Base-by-base conservation (phyloP, 2,888 invertebrate species). In the Cataglyphis altisquamis region DNA sequence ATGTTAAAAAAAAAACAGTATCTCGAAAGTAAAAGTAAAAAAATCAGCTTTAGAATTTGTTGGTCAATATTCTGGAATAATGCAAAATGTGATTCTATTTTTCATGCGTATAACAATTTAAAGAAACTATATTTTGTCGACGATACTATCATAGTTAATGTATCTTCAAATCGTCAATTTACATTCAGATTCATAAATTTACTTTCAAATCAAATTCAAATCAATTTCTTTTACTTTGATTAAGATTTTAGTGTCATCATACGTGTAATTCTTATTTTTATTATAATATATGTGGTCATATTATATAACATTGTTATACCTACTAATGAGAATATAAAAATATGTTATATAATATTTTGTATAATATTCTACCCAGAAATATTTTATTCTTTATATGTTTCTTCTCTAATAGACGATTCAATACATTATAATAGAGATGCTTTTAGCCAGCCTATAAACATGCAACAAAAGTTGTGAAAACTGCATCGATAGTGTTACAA, bases 381-480 rank as follows among this genome's bases (percentile, higher is more conserved):
- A n/a, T 21, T 21, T 39, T 45, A 32, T n/a, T 64, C 15, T 21
- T 48, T 52, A 0, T 0, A 36, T 36, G 21, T 45, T 1, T 4
- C 36, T 10, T 48, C 15, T 73, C 1, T 41, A 39, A 3, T n/a
- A 39, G 12, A 62, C 10, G 4, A 6, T 48, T 45, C 18, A 36
- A 64, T 63, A 48, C 4, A 45, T 21, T 15, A 21, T 18, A 74
- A n/a, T 15, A 66, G 52, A 64, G 12, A 39, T 25, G 1, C 18
- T 64, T 75, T 25, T 25, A 41, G n/a, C 41, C 60, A 29, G 25
- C 12, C 25, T 52, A n/a, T 52, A 41, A 21, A 29, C 36, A 18
- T 66, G 45, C 67, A 67, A 81, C 52, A 21, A 84, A 87, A 83
- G 80, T 83, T 77, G 29, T 75, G 83, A 82, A 82, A 87, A 89